phyloP scores from a whole-genome alignment of 2,888 invertebrate species.

The Lasius fuliginosus region DNA sequence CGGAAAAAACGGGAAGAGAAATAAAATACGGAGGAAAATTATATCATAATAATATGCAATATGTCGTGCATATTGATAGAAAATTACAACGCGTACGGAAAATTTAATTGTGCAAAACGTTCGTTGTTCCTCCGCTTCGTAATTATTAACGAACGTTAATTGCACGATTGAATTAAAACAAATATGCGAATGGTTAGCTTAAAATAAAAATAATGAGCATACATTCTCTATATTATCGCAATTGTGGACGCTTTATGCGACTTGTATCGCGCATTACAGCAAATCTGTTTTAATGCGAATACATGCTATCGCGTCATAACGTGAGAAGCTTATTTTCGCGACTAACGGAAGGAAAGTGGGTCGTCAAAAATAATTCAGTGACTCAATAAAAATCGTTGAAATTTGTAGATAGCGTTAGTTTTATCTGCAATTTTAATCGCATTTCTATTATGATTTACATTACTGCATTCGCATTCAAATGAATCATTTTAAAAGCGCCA shows the following conservation, averaged over 20 bases:
- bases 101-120: conserved; percentile 13
- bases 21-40: neutral
- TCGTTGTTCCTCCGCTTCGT: neutral
- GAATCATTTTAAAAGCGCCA: neutral
- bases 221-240: neutral
- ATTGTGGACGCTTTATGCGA: conserved; percentile 20
- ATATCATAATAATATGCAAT: neutral
- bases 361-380: conserved; percentile 6
- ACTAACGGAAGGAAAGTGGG: neutral
- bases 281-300: conserved; percentile 24
- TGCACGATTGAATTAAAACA: conserved; percentile 29
- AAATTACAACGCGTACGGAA: neutral
- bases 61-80: neutral
- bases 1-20: neutral
- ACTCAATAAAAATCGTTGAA: conserved; percentile 16
- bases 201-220: conserved; percentile 22
- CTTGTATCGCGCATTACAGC: conserved; percentile 3
- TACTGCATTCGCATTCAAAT: conserved; percentile 10
- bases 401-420: conserved; percentile 19
- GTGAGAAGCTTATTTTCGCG: neutral
- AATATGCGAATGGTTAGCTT: conserved; percentile 7
- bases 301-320: neutral
- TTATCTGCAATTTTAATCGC: conserved; percentile 28
- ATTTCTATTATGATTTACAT: conserved; percentile 10
- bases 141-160: conserved; percentile 48